A percentile compares a stretch with the other conserved stretches of the same genome.
phyloP scores from a whole-genome alignment of 2,797 vertebrate genomes.

The Adelosebastes latens region DNA sequence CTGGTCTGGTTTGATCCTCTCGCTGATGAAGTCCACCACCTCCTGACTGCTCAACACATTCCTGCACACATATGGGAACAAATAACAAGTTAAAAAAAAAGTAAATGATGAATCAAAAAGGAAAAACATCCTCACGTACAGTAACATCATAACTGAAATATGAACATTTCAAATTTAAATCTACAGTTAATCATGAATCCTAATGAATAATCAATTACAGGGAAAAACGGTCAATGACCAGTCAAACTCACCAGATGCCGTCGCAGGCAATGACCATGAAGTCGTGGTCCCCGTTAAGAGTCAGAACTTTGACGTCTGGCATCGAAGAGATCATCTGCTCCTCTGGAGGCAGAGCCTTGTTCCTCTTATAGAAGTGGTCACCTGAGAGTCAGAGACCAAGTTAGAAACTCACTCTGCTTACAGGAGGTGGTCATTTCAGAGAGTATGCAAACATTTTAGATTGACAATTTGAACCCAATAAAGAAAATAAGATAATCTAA shows the following conservation, averaged over 20 bases:
- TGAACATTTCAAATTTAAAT: background rate
- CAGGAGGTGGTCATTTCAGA: background rate
- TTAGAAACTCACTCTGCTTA: background rate
- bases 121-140: background rate
- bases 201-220: background rate
- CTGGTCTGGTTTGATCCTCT: constrained; percentile 90
- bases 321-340: constrained; percentile 99
- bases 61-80: constrained; percentile 76
- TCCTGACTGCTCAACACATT: constrained; percentile 99
- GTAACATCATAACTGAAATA: background rate
- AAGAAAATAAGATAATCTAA: background rate
- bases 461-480: background rate
- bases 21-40: constrained; percentile 96
- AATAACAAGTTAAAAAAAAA: background rate
- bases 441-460: background rate
- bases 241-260: constrained; percentile 92
- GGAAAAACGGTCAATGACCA: background rate
- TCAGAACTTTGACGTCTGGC: constrained; percentile 96
- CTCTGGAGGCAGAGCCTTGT: constrained; percentile 92
- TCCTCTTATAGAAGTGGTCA: constrained; percentile 98
- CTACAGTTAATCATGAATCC: background rate
- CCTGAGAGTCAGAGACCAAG: constrained; percentile 75
- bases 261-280: constrained; percentile 99
- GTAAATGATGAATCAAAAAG: background rate
- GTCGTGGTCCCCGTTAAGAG: constrained; percentile 93